phyloP scores from a whole-genome alignment of 2,797 vertebrate species.

The Dallia pectoralis region DNA sequence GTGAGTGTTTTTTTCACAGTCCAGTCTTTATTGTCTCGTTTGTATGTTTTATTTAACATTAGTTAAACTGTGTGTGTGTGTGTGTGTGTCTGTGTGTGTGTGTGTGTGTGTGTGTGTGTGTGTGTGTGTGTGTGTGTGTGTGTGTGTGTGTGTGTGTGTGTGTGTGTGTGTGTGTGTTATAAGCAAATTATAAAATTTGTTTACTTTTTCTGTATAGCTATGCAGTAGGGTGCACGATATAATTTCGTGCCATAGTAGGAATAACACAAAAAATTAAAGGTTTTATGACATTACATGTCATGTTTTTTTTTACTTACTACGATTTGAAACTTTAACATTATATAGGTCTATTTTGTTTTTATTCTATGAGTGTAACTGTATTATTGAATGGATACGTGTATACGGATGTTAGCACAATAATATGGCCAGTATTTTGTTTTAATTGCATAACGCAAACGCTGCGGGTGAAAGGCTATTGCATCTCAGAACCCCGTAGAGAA shows the following conservation, averaged over 20 bases:
- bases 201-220: background rate
- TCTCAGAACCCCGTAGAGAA: background rate
- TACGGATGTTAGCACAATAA: background rate
- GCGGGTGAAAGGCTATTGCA: too few relatives aligned
- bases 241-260: background rate
- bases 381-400: background rate
- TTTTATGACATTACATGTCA: background rate
- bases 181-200: background rate
- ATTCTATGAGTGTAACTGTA: background rate
- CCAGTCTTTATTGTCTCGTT: background rate
- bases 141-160: background rate
- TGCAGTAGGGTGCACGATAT: background rate
- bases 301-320: background rate
- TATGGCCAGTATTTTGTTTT: conserved; percentile 5
- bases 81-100: too few relatives aligned
- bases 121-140: too few relatives aligned
- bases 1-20: conserved; percentile 64
- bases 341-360: background rate
- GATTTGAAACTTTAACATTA: background rate
- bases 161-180: background rate
- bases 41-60: background rate
- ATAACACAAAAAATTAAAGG: background rate
- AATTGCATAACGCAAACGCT: conserved; percentile 11
- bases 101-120: too few relatives aligned
- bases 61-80: background rate